A percentile compares a stretch with the other conserved stretches of the same genome.
These are phyloP conservation scores for Zaprionus lachaisei DNA, from an alignment of 1,140 invertebrate species.

Conservation along the genomic window DNA sequence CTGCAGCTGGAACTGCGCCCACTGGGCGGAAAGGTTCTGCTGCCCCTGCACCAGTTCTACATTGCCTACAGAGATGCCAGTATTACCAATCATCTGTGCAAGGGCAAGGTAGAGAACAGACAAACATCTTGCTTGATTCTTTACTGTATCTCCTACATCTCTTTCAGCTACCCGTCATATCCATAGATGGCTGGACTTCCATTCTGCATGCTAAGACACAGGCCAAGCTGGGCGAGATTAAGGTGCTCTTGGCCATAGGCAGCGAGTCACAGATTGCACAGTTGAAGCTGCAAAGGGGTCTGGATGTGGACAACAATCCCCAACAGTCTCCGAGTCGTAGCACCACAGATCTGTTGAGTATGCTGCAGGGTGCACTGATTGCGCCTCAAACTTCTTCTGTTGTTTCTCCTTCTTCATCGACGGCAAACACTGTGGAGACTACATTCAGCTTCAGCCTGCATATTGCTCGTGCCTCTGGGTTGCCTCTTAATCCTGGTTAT, in stretches of 20 bases:
- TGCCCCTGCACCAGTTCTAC: slow-evolving; percentile 87
- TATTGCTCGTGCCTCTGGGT: slow-evolving; percentile 86
- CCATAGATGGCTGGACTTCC: slow-evolving; percentile 87
- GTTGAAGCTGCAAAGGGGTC: slow-evolving; percentile 85
- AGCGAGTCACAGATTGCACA: slow-evolving; percentile 87
- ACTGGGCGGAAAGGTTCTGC: slow-evolving; percentile 85
- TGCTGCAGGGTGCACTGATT: slow-evolving; percentile 83
- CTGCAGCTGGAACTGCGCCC: slow-evolving; percentile 86
- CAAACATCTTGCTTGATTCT: background rate
- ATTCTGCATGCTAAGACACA: slow-evolving; percentile 85
- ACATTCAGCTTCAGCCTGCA: slow-evolving; percentile 85
- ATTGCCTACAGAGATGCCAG: slow-evolving; percentile 86
- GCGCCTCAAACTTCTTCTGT: slow-evolving; percentile 12
- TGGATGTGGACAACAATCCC: slow-evolving; percentile 54
- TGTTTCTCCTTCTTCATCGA: background rate
- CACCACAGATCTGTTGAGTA: slow-evolving; percentile 85
- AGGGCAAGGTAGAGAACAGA: slow-evolving; percentile 63
- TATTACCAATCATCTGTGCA: slow-evolving; percentile 86
- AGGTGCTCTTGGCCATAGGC: slow-evolving; percentile 87
- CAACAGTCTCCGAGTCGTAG: slow-evolving; percentile 43
- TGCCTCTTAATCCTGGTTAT: slow-evolving; percentile 85
- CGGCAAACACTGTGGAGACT: slow-evolving; percentile 10
- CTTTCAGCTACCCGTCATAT: slow-evolving; percentile 86
- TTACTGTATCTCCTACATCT: background rate
- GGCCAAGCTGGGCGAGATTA: slow-evolving; percentile 85